A percentile compares a stretch with the other conserved stretches of the same genome.
These are phyloP conservation scores for Rhodeus uyekii DNA, from an alignment of 2,797 vertebrate genomes.

Conservation along the genomic window DNA sequence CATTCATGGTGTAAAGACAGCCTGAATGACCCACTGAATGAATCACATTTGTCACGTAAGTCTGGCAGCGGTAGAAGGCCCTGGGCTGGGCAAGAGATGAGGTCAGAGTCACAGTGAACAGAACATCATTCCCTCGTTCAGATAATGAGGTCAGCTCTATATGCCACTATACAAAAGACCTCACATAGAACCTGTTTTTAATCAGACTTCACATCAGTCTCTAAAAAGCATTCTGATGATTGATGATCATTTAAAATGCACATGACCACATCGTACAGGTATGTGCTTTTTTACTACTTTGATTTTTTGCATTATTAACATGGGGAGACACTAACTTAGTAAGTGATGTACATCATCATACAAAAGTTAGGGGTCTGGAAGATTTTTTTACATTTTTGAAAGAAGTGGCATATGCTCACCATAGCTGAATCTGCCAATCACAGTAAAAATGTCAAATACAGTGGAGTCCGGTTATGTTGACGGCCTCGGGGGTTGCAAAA, in stretches of 20 bases:
- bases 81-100: conserved; percentile 4
- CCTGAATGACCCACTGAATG: conserved; percentile 7
- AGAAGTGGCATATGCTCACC: background rate
- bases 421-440: background rate
- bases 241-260: background rate
- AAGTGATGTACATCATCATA: background rate
- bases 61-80: conserved; percentile 10
- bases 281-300: background rate
- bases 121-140: conserved; percentile 24
- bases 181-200: background rate
- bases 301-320: background rate
- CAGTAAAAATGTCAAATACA: background rate
- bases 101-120: conserved; percentile 34
- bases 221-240: background rate
- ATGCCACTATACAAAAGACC: background rate
- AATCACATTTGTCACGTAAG: conserved; percentile 35
- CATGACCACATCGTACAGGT: background rate
- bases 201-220: background rate
- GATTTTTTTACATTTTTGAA: background rate
- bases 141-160: conserved; percentile 32
- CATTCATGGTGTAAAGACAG: conserved; percentile 32
- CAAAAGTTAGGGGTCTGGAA: background rate
- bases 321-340: background rate
- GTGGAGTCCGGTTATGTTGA: no score
- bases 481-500: no score